Base-by-base conservation (phyloP, 2,797 vertebrate species). In the Microctenopoma lineatum region DNA sequence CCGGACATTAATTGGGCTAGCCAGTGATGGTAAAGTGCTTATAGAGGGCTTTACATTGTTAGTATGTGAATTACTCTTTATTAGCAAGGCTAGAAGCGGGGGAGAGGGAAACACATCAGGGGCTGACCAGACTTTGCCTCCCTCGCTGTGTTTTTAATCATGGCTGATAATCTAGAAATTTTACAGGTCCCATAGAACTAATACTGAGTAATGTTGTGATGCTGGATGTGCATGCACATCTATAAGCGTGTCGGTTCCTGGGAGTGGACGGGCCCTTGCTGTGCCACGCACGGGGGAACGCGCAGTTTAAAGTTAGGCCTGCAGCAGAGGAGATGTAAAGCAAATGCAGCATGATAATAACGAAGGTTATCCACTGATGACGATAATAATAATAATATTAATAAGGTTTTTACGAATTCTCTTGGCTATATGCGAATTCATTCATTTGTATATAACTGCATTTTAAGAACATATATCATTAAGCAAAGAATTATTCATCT, bases 1-100 rank as follows among this genome's bases (percentile, higher is more conserved):
- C 90, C 90, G 90, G 90, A 81, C 90, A 88, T 90, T 92, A 91
- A 91, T 91, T 91, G 91, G 90, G 66, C 83, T 34, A 76, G 81
- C 85, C 89, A 81, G 84, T 83, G 48, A 90, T 80, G 86, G 83
- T 79, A 90, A 89, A 92, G 90, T 85, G 90, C 89, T 88, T 87
- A 87, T 89, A 83, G 88, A 83, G 81, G 83, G 81, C 83, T 90
- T 90, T 86, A 87, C 86, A 83, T 90, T 86, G 89, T 90, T 89
- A 88, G 79, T 79, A 88, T 84, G 81, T 79, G 84, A 91, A 91
- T 89, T 89, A 89, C 81, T 92, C 86, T 86, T 92, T 87, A 92
- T 91, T 89, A 84, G 83, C 79, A 74, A 80, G 83, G 81, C 79
- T 88, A 85, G 79, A 80, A 77, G 85, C 73, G 80, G 70, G 72